Percentiles rank a stretch among this genome's conserved stretches.
Evolutionary conservation across 2,113 vertebrate species (phyloP).

Genomic region (Percina caprodes): DNA sequence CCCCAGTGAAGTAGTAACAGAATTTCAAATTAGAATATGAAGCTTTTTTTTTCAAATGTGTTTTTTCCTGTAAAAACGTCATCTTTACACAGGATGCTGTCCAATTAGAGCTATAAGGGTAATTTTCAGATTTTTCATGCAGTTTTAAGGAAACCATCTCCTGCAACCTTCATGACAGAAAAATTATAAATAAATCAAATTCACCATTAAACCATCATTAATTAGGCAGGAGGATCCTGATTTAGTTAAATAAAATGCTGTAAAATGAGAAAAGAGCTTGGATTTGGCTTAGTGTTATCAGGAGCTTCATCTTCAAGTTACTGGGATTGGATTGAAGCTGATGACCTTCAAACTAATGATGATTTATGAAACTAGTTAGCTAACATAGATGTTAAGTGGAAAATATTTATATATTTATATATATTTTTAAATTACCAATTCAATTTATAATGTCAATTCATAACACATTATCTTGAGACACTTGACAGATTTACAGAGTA

Average conservation of each 20-base stretch:
- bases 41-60: neutral
- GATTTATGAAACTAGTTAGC: neutral
- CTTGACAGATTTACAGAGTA: no score
- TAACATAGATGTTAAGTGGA: constrained; percentile 17
- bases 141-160: neutral
- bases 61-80: neutral
- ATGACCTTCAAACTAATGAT: neutral
- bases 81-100: neutral
- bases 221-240: neutral
- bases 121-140: neutral
- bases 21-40: neutral
- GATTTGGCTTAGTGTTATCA: neutral
- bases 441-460: no score
- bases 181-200: neutral
- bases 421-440: no score
- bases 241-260: neutral
- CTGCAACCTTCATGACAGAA: constrained; percentile 7
- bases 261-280: neutral
- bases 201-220: neutral
- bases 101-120: neutral
- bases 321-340: neutral
- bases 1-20: neutral
- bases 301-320: neutral
- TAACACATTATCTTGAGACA: no score
- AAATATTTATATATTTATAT: no score